A percentile compares a stretch with the other conserved stretches of the same genome.
Conservation (phyloP, 1,140 invertebrate species). For the Polyergus mexicanus region DNA sequence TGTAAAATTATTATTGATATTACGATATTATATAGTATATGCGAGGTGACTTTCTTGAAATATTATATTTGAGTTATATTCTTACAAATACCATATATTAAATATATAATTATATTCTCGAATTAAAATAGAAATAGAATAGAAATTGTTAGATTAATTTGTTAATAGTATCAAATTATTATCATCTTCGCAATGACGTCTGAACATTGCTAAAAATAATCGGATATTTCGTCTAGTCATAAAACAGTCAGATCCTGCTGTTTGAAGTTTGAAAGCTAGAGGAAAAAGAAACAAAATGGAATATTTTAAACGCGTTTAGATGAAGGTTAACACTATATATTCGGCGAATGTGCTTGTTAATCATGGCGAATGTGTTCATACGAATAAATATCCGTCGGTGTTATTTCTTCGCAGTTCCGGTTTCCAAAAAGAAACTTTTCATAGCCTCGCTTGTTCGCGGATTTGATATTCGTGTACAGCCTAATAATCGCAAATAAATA, state of each 20-base stretch:
- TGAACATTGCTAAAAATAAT: neutral
- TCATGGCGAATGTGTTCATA: neutral
- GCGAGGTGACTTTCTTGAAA: neutral
- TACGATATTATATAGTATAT: neutral
- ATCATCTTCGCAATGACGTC: neutral
- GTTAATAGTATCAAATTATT: neutral
- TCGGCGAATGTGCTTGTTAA: conserved; percentile 8
- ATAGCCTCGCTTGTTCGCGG: neutral
- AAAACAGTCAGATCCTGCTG: conserved; percentile 1
- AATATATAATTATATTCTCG: neutral
- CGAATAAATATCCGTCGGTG: conserved; percentile 27
- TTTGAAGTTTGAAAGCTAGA: neutral
- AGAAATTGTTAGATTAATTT: neutral
- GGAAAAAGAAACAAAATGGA: neutral
- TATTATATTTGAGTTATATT: neutral
- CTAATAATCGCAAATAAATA: conserved; percentile 51
- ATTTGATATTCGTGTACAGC: conserved; percentile 22
- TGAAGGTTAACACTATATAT: neutral
- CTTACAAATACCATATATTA: neutral
- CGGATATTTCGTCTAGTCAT: neutral
- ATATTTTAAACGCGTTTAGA: conserved; percentile 12
- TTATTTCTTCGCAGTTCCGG: conserved; percentile 23
- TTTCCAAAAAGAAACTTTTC: conserved; percentile 36
- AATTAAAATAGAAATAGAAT: conserved; percentile 3
- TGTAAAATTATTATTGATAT: neutral